Percentiles rank a stretch among this genome's conserved stretches.
Conservation (phyloP, 2,113 vertebrate genomes). For the Daubentonia madagascariensis region DNA sequence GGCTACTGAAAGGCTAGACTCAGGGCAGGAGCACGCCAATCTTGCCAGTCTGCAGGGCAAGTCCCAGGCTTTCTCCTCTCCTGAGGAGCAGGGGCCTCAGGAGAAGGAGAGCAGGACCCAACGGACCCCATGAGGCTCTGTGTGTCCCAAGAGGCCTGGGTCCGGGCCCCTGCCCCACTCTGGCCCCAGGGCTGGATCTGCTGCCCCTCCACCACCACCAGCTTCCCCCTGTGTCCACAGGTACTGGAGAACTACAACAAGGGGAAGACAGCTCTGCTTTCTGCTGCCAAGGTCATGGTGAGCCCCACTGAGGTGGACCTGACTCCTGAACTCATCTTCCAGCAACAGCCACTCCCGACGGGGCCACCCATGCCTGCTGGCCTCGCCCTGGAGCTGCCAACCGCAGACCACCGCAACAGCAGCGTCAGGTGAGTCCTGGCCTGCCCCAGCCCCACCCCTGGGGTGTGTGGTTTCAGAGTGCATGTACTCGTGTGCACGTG, state of each 20-base stretch:
- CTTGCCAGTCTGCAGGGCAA: background rate
- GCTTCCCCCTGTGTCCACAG: slow-evolving; percentile 75
- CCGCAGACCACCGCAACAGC: slow-evolving; percentile 91
- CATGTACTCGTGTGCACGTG: rapidly evolving
- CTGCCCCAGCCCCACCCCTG: rapidly evolving
- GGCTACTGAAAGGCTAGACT: background rate
- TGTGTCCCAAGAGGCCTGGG: background rate
- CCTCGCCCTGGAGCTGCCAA: slow-evolving; percentile 70
- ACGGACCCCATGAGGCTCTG: background rate
- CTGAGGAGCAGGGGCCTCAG: background rate
- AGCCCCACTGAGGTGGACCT: slow-evolving; percentile 99
- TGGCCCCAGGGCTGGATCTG: background rate
- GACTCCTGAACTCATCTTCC: slow-evolving; percentile 93
- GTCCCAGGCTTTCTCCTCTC: background rate
- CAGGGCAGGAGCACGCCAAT: background rate
- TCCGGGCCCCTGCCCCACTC: background rate
- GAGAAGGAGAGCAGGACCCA: rapidly evolving
- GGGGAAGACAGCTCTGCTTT: slow-evolving; percentile 97
- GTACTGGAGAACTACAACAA: slow-evolving; percentile 99
- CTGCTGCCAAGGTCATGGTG: slow-evolving; percentile 99
- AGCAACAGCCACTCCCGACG: slow-evolving; percentile 86
- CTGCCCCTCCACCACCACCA: background rate
- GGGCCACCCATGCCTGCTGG: slow-evolving; percentile 77
- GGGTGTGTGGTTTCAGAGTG: rapidly evolving
- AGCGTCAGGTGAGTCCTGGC: slow-evolving; percentile 87